Percentiles rank a stretch among this genome's conserved stretches.
phyloP scores from a whole-genome alignment of 2,888 invertebrate species.

The Agrypnus murinus region DNA sequence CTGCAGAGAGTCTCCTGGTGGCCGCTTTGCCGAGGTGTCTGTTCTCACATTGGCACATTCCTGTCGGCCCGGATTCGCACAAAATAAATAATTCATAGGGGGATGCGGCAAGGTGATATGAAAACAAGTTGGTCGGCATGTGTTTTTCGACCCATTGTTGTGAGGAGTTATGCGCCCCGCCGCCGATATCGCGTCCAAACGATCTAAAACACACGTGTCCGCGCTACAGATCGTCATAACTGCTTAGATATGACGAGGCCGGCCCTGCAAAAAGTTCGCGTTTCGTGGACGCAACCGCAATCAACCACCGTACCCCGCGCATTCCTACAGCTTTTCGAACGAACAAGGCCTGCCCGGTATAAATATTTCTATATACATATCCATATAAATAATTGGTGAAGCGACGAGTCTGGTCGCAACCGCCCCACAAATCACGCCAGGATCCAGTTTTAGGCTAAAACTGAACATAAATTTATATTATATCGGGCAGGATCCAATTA shows the following conservation, averaged over 20 bases:
- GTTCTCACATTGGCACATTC: constrained; percentile 62
- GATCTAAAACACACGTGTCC: constrained; percentile 67
- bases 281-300: constrained; percentile 30
- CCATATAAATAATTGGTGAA: constrained; percentile 60
- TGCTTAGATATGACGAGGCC: constrained; percentile 54
- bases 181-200: constrained; percentile 65
- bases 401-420: constrained; percentile 53
- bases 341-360: constrained; percentile 43
- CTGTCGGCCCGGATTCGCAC: constrained; percentile 60
- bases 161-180: constrained; percentile 68
- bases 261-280: constrained; percentile 45
- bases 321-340: constrained; percentile 36
- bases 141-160: constrained; percentile 69
- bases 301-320: constrained; percentile 30
- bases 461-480: constrained; percentile 70
- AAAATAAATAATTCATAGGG: constrained; percentile 69
- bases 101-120: constrained; percentile 68
- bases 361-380: constrained; percentile 58
- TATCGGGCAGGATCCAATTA: constrained; percentile 69
- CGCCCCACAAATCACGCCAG: constrained; percentile 67
- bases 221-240: constrained; percentile 68
- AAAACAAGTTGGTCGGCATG: constrained; percentile 68
- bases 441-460: constrained; percentile 68
- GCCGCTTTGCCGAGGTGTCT: constrained; percentile 60
- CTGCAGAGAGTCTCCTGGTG: constrained; percentile 56